A percentile compares a stretch with the other conserved stretches of the same genome.
phyloP scores from a whole-genome alignment of 2,113 vertebrate genomes.

The Lontra canadensis region DNA sequence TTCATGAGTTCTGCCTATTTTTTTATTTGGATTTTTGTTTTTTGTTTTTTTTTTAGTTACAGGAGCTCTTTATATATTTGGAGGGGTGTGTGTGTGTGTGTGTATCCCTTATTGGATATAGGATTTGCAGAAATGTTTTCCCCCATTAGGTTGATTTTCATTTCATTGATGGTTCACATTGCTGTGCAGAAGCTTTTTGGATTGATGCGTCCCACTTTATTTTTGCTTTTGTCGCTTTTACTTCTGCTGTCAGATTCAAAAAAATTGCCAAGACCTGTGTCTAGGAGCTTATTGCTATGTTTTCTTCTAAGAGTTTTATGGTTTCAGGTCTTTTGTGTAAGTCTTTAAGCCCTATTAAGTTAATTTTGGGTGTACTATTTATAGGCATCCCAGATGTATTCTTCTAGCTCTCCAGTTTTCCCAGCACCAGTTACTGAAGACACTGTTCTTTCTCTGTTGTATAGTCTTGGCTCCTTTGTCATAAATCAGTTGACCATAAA shows the following conservation, averaged over 20 bases:
- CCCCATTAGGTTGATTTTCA: not conserved
- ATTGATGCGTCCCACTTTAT: not conserved
- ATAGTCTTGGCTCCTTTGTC: not conserved
- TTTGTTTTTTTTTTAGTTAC: not conserved
- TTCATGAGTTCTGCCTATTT: not conserved
- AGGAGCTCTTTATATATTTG: not conserved
- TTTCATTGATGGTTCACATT: not conserved
- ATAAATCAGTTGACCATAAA: not conserved
- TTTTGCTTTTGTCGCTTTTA: not conserved
- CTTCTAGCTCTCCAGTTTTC: not conserved
- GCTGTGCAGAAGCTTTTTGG: not conserved
- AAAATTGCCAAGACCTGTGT: not conserved
- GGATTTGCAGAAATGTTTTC: not conserved
- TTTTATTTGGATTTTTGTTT: not conserved
- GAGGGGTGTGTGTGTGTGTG: no score
- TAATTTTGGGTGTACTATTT: not conserved
- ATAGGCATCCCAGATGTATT: not conserved
- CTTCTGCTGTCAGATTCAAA: not conserved
- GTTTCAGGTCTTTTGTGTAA: not conserved
- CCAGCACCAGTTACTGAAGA: not conserved
- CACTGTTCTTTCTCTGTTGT: not conserved
- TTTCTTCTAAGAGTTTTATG: not conserved
- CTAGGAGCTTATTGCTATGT: not conserved
- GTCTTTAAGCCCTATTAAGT: not conserved
- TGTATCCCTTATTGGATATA: not conserved